Conservation (phyloP, 2,888 invertebrate genomes). For the Catocala nupta region DNA sequence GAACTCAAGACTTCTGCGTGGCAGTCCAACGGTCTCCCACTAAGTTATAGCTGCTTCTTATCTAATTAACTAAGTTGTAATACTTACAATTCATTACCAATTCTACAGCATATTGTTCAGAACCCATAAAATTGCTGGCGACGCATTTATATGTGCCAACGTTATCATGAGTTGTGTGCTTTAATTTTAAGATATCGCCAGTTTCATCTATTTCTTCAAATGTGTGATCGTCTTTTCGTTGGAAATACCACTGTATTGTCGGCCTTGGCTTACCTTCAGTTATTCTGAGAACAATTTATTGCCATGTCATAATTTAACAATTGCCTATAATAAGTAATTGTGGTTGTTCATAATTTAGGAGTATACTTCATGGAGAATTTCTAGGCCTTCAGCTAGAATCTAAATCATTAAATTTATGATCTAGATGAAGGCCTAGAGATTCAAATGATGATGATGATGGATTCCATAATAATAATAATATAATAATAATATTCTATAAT, state of each 20-base stretch:
- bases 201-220: conserved; percentile 27
- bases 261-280: conserved; percentile 56
- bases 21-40: too few relatives aligned
- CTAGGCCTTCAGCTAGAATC: too few relatives aligned
- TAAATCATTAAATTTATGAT: too few relatives aligned
- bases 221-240: neutral
- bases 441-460: too few relatives aligned
- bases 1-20: too few relatives aligned
- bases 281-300: conserved; percentile 35
- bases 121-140: conserved; percentile 55
- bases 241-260: conserved; percentile 55
- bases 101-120: conserved; percentile 46
- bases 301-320: neutral
- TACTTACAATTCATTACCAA: conserved; percentile 64
- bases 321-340: too few relatives aligned
- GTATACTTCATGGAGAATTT: too few relatives aligned
- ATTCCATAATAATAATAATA: too few relatives aligned
- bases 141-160: conserved; percentile 57
- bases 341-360: too few relatives aligned
- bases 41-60: too few relatives aligned
- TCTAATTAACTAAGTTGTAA: neutral
- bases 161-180: conserved; percentile 29
- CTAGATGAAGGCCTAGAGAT: too few relatives aligned
- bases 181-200: conserved; percentile 37
- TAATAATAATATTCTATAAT: too few relatives aligned